Evolutionary conservation across 1,140 invertebrate genomes (phyloP), one percentile per base, ranked within the genome.

Genomic region (Danaus melanippus): DNA sequence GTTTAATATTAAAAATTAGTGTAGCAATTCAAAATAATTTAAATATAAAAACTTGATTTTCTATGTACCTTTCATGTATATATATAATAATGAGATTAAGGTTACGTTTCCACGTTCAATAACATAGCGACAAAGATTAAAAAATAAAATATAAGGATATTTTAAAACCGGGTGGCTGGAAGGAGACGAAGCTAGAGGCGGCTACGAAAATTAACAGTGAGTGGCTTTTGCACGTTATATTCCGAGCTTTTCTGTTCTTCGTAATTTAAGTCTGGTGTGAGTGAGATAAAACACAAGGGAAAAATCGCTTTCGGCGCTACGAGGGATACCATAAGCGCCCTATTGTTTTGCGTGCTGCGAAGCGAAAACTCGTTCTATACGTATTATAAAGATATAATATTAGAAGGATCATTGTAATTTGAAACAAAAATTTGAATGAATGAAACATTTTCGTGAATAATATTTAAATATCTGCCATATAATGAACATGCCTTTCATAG

Each of bases 151-250:
- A 59, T 71, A 69, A 52, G 62, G 57, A 66, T 61, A 62, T 62
- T 68, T 69, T 69, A 63, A 60, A 66, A 32, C 59, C 53, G 57
- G 56, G 58, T 58, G 60, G 62, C 60, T 63, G 61, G 64, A 74
- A 73, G 58, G 68, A 71, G 71, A 62, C 64, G 66, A 68, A 71
- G 66, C 67, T 67, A 71, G 73, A 72, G 69, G 68, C 62, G 73
- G 71, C 77, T 68, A 58, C 64, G 73, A 76, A 84, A 84, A 84
- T 83, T 84, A 81, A 75, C 79, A 76, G 60, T 76, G 76, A 83
- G 75, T 83, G 75, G 72, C 76, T 78, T 79, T 74, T 58, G 71
- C 66, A 69, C 59, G 59, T 64, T 52, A 56, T 67, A 53, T 39
- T 58, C 69, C 50, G 51, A 44, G 41, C 69, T 72, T 58, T 58